A percentile compares a stretch with the other conserved stretches of the same genome.
These are phyloP conservation scores for Andrena camellia DNA, from an alignment of 2,888 invertebrate species.

Conservation along the genomic window DNA sequence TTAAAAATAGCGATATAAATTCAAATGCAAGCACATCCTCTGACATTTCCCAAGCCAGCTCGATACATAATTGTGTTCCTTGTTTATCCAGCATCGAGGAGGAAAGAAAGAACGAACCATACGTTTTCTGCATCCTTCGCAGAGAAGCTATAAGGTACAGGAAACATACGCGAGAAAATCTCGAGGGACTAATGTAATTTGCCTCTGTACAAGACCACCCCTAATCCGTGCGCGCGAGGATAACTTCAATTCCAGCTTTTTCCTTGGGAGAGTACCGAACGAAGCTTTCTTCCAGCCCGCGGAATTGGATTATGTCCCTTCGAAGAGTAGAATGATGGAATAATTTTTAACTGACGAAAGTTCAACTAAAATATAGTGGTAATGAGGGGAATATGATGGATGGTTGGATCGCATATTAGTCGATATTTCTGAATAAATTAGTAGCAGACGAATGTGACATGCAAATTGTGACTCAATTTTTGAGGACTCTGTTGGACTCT, in stretches of 20 bases:
- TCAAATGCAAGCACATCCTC: slow-evolving; percentile 36
- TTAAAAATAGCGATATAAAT: slow-evolving; percentile 58
- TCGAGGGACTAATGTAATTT: slow-evolving; percentile 62
- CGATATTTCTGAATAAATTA: background rate
- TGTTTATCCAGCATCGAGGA: background rate
- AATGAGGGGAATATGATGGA: background rate
- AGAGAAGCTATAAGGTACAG: slow-evolving; percentile 25
- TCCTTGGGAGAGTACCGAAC: slow-evolving; percentile 26
- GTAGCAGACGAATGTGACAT: too few relatives aligned
- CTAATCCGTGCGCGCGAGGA: slow-evolving; percentile 41
- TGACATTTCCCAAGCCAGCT: background rate
- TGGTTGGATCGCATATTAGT: background rate
- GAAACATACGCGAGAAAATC: slow-evolving; percentile 52
- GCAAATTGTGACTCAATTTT: too few relatives aligned
- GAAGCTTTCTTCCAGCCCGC: slow-evolving; percentile 40
- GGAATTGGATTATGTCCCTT: slow-evolving; percentile 49
- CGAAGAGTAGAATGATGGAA: slow-evolving; percentile 28
- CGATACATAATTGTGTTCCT: slow-evolving; percentile 38
- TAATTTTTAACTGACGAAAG: slow-evolving; percentile 29
- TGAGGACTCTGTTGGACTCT: too few relatives aligned
- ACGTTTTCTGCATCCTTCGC: slow-evolving; percentile 36
- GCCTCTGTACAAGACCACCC: slow-evolving; percentile 51
- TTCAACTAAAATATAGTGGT: background rate
- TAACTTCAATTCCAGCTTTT: slow-evolving; percentile 21
- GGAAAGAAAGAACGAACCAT: slow-evolving; percentile 10